Percentiles rank a stretch among this genome's conserved stretches.
Evolutionary conservation across 2,113 vertebrate genomes (phyloP).

Genomic region (Serinus canaria): DNA sequence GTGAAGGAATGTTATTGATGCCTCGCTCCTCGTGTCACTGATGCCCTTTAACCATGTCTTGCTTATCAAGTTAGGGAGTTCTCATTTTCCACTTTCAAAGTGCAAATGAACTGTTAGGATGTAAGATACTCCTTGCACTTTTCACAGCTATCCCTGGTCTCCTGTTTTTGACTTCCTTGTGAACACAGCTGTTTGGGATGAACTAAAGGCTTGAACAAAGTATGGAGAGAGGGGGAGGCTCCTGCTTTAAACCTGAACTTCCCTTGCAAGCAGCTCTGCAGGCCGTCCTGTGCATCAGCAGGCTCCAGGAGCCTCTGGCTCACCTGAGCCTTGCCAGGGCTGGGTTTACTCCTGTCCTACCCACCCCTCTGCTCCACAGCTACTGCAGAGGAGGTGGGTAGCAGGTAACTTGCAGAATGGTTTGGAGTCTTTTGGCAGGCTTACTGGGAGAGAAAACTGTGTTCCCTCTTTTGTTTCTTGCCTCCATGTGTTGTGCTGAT

Average conservation of each 20-base stretch:
- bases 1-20: constrained; percentile 25
- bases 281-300: neutral
- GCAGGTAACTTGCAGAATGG: neutral
- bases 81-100: neutral
- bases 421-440: constrained; percentile 9
- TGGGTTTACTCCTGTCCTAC: neutral
- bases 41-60: neutral
- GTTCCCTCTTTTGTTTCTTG: constrained; percentile 73
- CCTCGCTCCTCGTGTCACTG: neutral
- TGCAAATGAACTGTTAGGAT: neutral
- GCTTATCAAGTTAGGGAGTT: neutral
- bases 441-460: constrained; percentile 43
- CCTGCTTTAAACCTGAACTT: constrained; percentile 55
- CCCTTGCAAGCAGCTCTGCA: neutral
- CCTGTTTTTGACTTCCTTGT: neutral
- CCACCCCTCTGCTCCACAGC: neutral
- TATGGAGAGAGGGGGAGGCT: neutral
- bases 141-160: constrained; percentile 22
- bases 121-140: constrained; percentile 30
- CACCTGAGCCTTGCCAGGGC: neutral
- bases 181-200: neutral
- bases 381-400: neutral
- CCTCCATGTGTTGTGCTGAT: constrained; percentile 71
- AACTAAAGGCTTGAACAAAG: neutral
- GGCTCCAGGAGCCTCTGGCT: neutral